Percentiles rank a stretch among this genome's conserved stretches.
phyloP scores from a whole-genome alignment of 2,113 vertebrate genomes.

The Nipponia nippon region DNA sequence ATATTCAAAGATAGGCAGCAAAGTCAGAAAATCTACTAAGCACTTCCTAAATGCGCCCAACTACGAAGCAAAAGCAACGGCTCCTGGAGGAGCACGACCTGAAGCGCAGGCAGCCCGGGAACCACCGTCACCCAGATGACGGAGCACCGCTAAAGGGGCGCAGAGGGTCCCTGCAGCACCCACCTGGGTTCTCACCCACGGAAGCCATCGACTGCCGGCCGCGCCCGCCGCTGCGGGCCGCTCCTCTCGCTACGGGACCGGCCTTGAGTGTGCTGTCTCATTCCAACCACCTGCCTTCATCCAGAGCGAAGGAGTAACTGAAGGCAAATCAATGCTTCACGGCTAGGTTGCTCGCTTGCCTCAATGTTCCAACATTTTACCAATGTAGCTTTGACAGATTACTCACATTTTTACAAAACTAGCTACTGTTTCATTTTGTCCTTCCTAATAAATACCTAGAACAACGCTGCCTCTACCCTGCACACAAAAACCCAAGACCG shows the following conservation, averaged over 20 bases:
- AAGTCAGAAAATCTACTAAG: not conserved
- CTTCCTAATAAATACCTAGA: not conserved
- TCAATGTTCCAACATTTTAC: not conserved
- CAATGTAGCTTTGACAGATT: not conserved
- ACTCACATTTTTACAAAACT: not conserved
- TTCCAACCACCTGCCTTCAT: not conserved
- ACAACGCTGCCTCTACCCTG: no score
- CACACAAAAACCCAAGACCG: not conserved
- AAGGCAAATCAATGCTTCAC: not conserved
- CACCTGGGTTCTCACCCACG: not conserved
- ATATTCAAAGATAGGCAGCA: rapidly evolving
- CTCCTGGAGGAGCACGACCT: not conserved
- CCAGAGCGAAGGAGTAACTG: not conserved
- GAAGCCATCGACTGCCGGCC: no score
- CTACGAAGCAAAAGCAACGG: not conserved
- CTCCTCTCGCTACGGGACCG: no score
- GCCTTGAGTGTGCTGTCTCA: no score
- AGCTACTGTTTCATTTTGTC: not conserved
- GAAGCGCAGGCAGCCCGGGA: not conserved
- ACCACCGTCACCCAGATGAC: no score
- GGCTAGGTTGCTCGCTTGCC: not conserved
- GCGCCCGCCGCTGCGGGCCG: no score
- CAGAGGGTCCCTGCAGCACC: not conserved
- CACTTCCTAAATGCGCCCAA: not conserved
- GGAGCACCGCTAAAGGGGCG: not conserved